phyloP scores from a whole-genome alignment of 2,113 vertebrate genomes.

The Sminthopsis crassicaudata region DNA sequence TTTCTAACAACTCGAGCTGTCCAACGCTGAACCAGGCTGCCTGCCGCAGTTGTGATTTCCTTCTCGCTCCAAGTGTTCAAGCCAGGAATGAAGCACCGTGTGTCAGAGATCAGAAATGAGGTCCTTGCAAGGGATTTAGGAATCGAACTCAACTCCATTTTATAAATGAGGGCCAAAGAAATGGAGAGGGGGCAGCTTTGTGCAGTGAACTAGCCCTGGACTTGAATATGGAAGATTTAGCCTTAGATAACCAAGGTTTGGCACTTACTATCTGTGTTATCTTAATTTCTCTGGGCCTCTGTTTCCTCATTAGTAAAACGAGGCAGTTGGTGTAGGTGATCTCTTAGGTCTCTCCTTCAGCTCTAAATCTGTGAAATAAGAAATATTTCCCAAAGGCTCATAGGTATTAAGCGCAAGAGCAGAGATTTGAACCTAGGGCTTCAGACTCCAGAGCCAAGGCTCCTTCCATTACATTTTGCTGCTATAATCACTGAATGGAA shows the following conservation, averaged over 20 bases:
- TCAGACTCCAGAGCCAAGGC: neutral
- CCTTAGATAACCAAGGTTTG: neutral
- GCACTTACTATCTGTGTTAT: neutral
- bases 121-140: neutral
- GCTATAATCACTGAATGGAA: neutral
- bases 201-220: too few species aligned
- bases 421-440: neutral
- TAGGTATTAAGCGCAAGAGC: neutral
- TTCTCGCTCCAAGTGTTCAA: neutral
- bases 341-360: neutral
- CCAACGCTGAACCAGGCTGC: neutral
- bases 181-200: too few species aligned
- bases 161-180: too few species aligned
- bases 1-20: neutral
- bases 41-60: neutral
- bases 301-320: neutral
- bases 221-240: too few species aligned
- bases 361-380: neutral
- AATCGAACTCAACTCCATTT: neutral
- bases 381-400: neutral
- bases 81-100: neutral
- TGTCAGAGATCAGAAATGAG: neutral
- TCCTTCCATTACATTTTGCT: neutral
- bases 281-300: neutral
- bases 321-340: neutral